phyloP scores from a whole-genome alignment of 1,140 invertebrate species.

The Scaptomyza graminum region DNA sequence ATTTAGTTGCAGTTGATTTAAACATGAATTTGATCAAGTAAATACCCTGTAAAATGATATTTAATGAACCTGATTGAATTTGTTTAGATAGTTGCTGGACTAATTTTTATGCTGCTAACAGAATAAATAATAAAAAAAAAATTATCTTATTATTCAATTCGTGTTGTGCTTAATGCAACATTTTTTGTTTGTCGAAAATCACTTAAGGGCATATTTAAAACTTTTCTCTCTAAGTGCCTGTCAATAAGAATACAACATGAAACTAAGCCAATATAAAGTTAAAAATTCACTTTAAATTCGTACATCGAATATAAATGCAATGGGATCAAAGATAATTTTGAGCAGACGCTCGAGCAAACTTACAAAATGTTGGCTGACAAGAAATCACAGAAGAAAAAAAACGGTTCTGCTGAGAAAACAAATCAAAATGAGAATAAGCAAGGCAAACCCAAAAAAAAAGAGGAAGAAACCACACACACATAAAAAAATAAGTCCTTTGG shows the following conservation, averaged over 20 bases:
- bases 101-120: too few species aligned
- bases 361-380: slow-evolving; percentile 20
- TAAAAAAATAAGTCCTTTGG: slow-evolving; percentile 79
- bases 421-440: slow-evolving; percentile 62
- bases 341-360: slow-evolving; percentile 53
- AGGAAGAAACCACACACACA: slow-evolving; percentile 70
- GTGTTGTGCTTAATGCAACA: too few species aligned
- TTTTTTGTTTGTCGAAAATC: too few species aligned
- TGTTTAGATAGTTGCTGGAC: too few species aligned
- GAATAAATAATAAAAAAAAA: too few species aligned
- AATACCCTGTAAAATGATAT: slow-evolving; percentile 8
- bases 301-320: neutral
- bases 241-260: neutral
- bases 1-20: slow-evolving; percentile 63
- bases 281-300: neutral
- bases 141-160: too few species aligned
- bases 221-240: neutral
- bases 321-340: slow-evolving; percentile 45
- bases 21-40: neutral
- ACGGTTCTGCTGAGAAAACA: slow-evolving; percentile 49
- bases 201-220: neutral
- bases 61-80: too few species aligned
- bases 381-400: slow-evolving; percentile 26
- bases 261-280: neutral
- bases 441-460: neutral